These are phyloP conservation scores for Cheilosia soror DNA, from an alignment of 2,888 invertebrate species.

Conservation along the genomic window DNA sequence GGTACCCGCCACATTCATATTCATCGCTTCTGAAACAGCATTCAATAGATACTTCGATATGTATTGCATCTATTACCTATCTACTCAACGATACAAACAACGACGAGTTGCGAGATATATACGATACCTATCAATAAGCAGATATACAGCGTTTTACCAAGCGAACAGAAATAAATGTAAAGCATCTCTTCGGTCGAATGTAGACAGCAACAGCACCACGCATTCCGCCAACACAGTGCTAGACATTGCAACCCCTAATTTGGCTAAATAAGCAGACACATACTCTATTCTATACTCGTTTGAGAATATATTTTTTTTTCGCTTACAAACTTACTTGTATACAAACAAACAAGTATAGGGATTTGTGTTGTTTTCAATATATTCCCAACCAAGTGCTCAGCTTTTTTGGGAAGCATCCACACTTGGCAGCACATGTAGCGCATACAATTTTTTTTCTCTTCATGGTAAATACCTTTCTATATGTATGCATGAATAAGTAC, in stretches of 20 bases:
- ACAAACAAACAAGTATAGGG: constrained; percentile 46
- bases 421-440: constrained; percentile 13
- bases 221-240: constrained; percentile 25
- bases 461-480: constrained; percentile 18
- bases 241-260: constrained; percentile 61
- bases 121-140: constrained; percentile 50
- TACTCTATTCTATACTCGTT: constrained; percentile 5
- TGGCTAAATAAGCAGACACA: constrained; percentile 39
- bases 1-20: too few species aligned
- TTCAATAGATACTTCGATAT: too few species aligned
- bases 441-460: constrained; percentile 8
- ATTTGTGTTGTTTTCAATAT: constrained; percentile 63
- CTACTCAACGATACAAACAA: background rate
- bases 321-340: background rate
- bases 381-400: constrained; percentile 71
- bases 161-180: constrained; percentile 50
- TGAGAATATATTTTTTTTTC: constrained; percentile 2
- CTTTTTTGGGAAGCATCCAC: constrained; percentile 53
- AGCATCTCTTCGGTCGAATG: constrained; percentile 7
- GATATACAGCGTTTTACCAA: constrained; percentile 65
- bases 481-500: background rate
- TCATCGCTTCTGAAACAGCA: too few species aligned
- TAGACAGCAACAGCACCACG: background rate
- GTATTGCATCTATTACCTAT: too few species aligned
- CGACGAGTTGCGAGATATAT: background rate